Percentiles rank a stretch among this genome's conserved stretches.
These are phyloP conservation scores for Ornithorhynchus anatinus DNA, from an alignment of 2,113 vertebrate genomes.

Conservation along the genomic window DNA sequence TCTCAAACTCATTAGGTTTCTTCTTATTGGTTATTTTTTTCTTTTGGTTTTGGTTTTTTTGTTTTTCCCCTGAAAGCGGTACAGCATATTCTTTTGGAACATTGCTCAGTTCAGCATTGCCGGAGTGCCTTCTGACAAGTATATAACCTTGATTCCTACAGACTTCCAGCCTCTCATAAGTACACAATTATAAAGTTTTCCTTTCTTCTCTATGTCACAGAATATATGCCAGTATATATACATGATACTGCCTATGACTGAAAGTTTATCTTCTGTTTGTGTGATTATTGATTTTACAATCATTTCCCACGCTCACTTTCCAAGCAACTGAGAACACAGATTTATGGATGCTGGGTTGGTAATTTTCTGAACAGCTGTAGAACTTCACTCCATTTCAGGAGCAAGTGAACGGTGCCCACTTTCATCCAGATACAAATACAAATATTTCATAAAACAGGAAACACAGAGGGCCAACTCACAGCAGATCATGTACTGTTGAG, in stretches of 20 bases:
- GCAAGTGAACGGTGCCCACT: not conserved
- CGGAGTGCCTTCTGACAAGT: slow-evolving; percentile 53
- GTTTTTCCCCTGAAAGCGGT: slow-evolving; percentile 44
- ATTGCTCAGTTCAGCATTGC: slow-evolving; percentile 39
- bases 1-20: too few relatives aligned
- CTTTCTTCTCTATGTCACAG: not conserved
- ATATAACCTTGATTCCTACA: slow-evolving; percentile 49
- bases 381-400: slow-evolving; percentile 3
- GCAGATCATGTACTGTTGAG: not conserved
- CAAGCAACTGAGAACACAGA: not conserved
- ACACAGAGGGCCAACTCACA: not conserved
- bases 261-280: not conserved
- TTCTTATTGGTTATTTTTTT: slow-evolving; percentile 26
- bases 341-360: not conserved
- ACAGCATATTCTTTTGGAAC: slow-evolving; percentile 12
- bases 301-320: too few relatives aligned
- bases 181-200: slow-evolving; percentile 27
- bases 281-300: slow-evolving; percentile 4
- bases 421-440: not conserved
- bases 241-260: not conserved
- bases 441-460: not conserved
- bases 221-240: not conserved
- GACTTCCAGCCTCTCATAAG: slow-evolving; percentile 9
- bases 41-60: slow-evolving; percentile 16
- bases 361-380: slow-evolving; percentile 13